Conservation (phyloP, 2,888 invertebrate genomes). For the Lithophane socia region DNA sequence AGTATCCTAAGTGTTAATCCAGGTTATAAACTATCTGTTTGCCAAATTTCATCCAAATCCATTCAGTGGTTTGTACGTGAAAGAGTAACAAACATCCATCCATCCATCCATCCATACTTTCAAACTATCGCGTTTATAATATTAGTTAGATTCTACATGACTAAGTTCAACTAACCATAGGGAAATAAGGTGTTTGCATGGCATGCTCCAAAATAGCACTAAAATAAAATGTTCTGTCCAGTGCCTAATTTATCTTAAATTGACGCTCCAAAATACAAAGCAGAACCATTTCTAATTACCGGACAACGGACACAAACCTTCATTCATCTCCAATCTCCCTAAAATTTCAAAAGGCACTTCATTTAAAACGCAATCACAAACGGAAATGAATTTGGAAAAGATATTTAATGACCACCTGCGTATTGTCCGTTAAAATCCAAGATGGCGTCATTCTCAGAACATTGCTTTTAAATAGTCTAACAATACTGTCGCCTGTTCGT, state of each 20-base stretch:
- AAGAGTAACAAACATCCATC: no score
- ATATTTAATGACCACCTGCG: slow-evolving; percentile 86
- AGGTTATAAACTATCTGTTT: no score
- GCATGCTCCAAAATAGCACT: neutral
- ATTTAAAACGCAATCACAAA: slow-evolving; percentile 71
- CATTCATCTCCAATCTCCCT: slow-evolving; percentile 49
- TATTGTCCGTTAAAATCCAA: slow-evolving; percentile 59
- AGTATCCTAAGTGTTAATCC: no score
- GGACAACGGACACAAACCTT: slow-evolving; percentile 27
- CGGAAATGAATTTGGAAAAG: slow-evolving; percentile 86
- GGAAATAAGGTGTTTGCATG: neutral
- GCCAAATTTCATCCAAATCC: no score
- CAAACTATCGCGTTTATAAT: no score
- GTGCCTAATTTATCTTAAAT: slow-evolving; percentile 45
- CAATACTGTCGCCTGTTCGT: slow-evolving; percentile 80
- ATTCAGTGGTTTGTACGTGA: no score
- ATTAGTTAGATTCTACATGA: no score
- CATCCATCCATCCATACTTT: no score
- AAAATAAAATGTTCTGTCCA: neutral
- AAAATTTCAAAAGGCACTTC: slow-evolving; percentile 54
- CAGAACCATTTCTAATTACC: slow-evolving; percentile 47
- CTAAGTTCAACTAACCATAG: neutral
- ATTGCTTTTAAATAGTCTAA: slow-evolving; percentile 77
- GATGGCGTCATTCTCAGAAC: slow-evolving; percentile 73
- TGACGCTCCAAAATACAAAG: neutral